Evolutionary conservation across 2,888 invertebrate genomes (phyloP).

Genomic region (Geophilus truncorum): DNA sequence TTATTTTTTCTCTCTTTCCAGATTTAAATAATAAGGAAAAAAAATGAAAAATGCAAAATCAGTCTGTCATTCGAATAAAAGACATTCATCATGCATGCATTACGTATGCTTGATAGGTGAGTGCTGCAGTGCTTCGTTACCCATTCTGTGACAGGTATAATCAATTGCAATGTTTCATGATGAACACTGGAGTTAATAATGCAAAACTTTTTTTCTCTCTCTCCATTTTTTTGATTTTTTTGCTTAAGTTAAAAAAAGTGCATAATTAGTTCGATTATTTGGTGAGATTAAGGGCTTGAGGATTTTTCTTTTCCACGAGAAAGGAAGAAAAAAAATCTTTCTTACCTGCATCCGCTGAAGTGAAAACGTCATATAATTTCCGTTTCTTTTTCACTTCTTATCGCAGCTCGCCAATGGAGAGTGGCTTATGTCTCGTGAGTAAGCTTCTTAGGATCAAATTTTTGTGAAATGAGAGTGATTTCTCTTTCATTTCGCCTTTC

Average conservation of each 20-base stretch:
- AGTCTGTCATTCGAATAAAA: constrained; percentile 8
- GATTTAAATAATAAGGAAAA: background rate
- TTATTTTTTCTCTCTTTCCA: background rate
- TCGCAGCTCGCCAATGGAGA: background rate
- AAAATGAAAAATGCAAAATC: background rate
- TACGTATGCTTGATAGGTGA: constrained; percentile 5
- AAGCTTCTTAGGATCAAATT: constrained; percentile 17
- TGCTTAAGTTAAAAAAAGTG: background rate
- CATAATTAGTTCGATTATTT: constrained; percentile 3
- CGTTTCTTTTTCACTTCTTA: constrained; percentile 13
- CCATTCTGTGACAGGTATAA: background rate
- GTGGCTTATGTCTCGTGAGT: constrained; percentile 4
- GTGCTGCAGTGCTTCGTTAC: constrained; percentile 3
- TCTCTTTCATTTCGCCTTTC: background rate
- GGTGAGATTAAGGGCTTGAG: background rate
- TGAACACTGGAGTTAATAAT: background rate
- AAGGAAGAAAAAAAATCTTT: background rate
- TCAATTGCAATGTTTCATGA: background rate
- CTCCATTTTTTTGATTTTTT: background rate
- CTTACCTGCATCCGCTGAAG: background rate
- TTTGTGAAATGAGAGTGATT: constrained; percentile 15
- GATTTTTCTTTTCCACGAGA: background rate
- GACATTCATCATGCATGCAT: constrained; percentile 12
- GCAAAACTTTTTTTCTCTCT: background rate
- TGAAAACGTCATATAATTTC: constrained; percentile 18